Percentiles rank a stretch among this genome's conserved stretches.
phyloP scores from a whole-genome alignment of 2,113 vertebrate species.

The Brachirus orientalis region DNA sequence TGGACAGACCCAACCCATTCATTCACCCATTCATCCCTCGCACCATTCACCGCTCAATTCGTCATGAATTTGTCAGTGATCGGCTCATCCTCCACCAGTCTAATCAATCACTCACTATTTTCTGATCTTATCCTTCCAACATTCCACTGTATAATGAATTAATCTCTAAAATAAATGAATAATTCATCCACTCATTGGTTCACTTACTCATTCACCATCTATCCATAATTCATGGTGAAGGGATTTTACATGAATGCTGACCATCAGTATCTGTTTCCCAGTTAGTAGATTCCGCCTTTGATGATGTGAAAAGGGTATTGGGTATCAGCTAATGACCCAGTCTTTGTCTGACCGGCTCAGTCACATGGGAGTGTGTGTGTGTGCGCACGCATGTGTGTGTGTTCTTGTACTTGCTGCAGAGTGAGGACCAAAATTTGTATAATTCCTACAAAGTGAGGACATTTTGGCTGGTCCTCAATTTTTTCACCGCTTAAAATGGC shows the following conservation, averaged over 20 bases:
- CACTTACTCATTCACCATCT: neutral
- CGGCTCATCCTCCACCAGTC: neutral
- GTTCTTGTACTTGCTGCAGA: too few species aligned
- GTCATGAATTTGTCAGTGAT: too few species aligned
- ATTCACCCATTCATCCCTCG: neutral
- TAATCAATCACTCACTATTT: neutral
- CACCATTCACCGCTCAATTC: too few species aligned
- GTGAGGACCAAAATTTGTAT: too few species aligned
- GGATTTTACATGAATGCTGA: slow-evolving; percentile 9
- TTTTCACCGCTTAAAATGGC: too few species aligned
- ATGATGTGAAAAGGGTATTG: slow-evolving; percentile 32
- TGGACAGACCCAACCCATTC: too few species aligned
- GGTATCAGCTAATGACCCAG: slow-evolving; percentile 42
- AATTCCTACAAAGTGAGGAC: too few species aligned
- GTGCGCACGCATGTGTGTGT: neutral
- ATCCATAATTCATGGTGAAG: slow-evolving; percentile 9
- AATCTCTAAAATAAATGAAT: neutral
- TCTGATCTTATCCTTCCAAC: neutral
- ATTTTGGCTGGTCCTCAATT: too few species aligned
- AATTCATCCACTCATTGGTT: slow-evolving; percentile 12
- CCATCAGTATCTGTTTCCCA: slow-evolving; percentile 9
- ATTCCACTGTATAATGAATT: neutral
- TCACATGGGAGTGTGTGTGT: neutral
- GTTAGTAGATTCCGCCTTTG: slow-evolving; percentile 18
- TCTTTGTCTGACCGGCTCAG: slow-evolving; percentile 28